Percentiles rank a stretch among this genome's conserved stretches.
These are phyloP conservation scores for Seriola aureovittata DNA, from an alignment of 2,113 vertebrate genomes.

Conservation along the genomic window DNA sequence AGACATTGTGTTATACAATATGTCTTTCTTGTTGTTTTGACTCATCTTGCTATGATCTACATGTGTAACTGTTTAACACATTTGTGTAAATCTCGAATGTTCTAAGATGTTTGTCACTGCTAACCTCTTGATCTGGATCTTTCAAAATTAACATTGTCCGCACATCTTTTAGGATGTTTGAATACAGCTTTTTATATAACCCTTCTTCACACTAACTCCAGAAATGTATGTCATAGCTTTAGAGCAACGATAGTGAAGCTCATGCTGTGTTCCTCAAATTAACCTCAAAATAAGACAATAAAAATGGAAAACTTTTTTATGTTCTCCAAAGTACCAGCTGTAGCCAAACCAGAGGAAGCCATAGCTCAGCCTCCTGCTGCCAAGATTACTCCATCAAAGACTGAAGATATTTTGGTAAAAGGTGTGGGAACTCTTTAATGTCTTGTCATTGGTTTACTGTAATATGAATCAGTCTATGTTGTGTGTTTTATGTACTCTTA, in stretches of 20 bases:
- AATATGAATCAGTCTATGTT: neutral
- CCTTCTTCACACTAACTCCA: neutral
- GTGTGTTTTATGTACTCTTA: slow-evolving; percentile 19
- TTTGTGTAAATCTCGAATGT: slow-evolving; percentile 30
- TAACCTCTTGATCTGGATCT: slow-evolving; percentile 54
- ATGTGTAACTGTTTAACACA: neutral
- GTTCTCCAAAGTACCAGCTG: slow-evolving; percentile 39
- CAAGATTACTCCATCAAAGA: slow-evolving; percentile 14
- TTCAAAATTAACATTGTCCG: neutral
- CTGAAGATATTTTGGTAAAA: slow-evolving; percentile 36
- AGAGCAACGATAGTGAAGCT: neutral
- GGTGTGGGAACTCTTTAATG: slow-evolving; percentile 36
- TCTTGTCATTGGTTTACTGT: slow-evolving; percentile 1
- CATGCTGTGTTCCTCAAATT: neutral
- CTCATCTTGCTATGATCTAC: neutral
- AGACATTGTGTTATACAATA: neutral
- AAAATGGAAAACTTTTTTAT: slow-evolving; percentile 23
- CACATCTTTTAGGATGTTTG: neutral
- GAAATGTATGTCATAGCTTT: neutral
- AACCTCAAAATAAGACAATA: neutral
- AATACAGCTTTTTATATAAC: neutral
- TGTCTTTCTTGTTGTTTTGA: slow-evolving; percentile 1
- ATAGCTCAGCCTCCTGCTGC: slow-evolving; percentile 22
- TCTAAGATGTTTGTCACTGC: neutral
- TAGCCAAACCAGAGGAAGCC: slow-evolving; percentile 29